These are phyloP conservation scores for Acinonyx jubatus DNA, from an alignment of 2,113 vertebrate genomes.

Conservation along the genomic window DNA sequence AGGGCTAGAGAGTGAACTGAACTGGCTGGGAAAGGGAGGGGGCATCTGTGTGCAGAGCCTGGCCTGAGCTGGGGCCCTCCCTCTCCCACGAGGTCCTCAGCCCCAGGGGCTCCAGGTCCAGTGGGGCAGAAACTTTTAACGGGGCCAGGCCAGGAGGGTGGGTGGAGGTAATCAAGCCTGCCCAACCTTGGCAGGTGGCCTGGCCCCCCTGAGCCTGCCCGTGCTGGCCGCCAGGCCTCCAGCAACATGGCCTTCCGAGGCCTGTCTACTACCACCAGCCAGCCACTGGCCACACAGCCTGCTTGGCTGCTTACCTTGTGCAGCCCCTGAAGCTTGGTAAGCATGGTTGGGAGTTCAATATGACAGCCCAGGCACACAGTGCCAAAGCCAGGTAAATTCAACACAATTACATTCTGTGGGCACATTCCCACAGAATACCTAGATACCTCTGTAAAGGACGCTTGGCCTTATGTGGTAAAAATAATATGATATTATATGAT, in stretches of 20 bases:
- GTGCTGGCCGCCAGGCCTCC: not conserved
- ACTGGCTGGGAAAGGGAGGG: not conserved
- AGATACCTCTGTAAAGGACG: not conserved
- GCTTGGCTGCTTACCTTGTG: not conserved
- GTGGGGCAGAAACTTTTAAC: not conserved
- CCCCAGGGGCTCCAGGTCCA: not conserved
- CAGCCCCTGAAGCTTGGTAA: not conserved
- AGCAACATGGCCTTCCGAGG: not conserved
- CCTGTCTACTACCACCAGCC: not conserved
- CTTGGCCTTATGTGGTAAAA: not conserved
- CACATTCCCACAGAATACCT: not conserved
- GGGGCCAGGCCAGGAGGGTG: not conserved
- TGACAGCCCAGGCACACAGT: not conserved
- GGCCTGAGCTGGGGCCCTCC: not conserved
- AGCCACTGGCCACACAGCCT: not conserved
- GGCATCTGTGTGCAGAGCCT: not conserved
- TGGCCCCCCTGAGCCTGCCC: not conserved
- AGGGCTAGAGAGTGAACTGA: not conserved
- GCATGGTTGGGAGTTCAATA: not conserved
- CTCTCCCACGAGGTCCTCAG: not conserved
- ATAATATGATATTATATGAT: not conserved
- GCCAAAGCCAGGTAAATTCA: not conserved
- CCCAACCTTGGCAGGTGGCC: not conserved
- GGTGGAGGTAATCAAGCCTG: not conserved
- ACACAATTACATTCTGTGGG: not conserved